Evolutionary conservation across 2,113 vertebrate species (phyloP).

Genomic region (Anthoscopus minutus): DNA sequence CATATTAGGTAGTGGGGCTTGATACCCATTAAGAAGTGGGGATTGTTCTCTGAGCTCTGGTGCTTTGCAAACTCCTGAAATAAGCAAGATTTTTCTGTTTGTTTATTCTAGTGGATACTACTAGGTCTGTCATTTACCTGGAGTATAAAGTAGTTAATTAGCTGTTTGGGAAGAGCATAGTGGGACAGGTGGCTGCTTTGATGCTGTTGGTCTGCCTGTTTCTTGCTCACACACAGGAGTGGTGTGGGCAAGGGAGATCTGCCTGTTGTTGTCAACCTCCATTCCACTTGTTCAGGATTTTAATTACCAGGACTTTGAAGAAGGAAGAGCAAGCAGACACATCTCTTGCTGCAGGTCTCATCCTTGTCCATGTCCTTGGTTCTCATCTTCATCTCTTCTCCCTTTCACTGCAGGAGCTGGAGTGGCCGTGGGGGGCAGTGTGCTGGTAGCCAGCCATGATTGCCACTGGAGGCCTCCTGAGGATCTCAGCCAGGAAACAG

Average conservation of each 20-base stretch:
- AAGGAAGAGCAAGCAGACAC: neutral
- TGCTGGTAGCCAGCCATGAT: conserved; percentile 81
- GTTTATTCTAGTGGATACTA: neutral
- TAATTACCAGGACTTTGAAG: neutral
- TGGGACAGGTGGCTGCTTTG: neutral
- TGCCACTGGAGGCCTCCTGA: conserved; percentile 92
- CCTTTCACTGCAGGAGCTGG: conserved; percentile 64
- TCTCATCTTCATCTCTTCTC: conserved; percentile 43
- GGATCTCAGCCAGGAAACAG: conserved; percentile 90
- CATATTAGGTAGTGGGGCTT: neutral
- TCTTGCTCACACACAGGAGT: neutral
- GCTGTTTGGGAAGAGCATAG: neutral
- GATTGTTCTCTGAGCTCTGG: neutral
- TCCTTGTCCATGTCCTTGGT: too few relatives aligned
- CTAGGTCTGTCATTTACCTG: neutral
- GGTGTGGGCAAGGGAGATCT: neutral
- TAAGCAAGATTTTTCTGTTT: neutral
- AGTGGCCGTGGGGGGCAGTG: neutral
- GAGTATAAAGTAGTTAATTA: neutral
- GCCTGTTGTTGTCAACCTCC: neutral
- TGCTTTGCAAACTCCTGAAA: neutral
- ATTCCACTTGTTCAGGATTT: neutral
- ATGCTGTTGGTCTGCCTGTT: neutral
- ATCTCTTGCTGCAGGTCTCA: neutral
- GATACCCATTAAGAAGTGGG: too few relatives aligned